Evolutionary conservation across 2,113 vertebrate genomes (phyloP).

Genomic region (Nycticorax nycticorax): DNA sequence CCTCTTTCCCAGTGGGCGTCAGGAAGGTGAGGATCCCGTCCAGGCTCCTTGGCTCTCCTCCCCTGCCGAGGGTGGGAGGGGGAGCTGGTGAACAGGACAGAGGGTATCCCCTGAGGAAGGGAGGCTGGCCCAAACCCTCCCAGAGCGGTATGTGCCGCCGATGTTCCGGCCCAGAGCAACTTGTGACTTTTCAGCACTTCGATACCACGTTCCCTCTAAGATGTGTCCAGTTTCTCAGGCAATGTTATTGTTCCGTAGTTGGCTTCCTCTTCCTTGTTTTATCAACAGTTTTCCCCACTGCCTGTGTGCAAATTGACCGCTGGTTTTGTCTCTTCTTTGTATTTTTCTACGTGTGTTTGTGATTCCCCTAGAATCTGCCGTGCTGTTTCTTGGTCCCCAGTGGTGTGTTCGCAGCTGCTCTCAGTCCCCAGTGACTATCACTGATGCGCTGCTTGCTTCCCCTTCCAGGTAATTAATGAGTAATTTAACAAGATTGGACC

Average conservation of each 20-base stretch:
- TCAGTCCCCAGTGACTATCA: background rate
- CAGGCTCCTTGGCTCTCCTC: background rate
- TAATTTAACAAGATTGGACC: slow-evolving; percentile 38
- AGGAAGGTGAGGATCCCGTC: background rate
- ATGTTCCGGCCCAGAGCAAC: background rate
- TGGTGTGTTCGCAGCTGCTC: background rate
- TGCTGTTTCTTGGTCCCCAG: background rate
- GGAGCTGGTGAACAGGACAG: background rate
- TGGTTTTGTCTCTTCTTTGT: background rate
- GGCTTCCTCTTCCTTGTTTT: background rate
- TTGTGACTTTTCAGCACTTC: background rate
- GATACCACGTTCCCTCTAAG: background rate
- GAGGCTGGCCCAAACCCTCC: background rate
- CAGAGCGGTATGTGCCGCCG: fast-evolving
- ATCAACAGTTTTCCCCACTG: background rate
- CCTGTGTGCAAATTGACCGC: background rate
- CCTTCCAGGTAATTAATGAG: slow-evolving; percentile 62
- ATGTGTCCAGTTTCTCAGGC: background rate
- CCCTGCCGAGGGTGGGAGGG: background rate
- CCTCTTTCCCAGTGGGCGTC: background rate
- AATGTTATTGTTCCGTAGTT: background rate
- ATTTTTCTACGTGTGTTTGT: background rate
- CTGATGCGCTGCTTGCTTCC: slow-evolving; percentile 23
- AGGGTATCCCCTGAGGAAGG: background rate
- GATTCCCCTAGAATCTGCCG: background rate